Percentiles rank a stretch among this genome's conserved stretches.
These are phyloP conservation scores for Lepidochrysops patricia DNA, from an alignment of 2,888 invertebrate genomes.

Conservation along the genomic window DNA sequence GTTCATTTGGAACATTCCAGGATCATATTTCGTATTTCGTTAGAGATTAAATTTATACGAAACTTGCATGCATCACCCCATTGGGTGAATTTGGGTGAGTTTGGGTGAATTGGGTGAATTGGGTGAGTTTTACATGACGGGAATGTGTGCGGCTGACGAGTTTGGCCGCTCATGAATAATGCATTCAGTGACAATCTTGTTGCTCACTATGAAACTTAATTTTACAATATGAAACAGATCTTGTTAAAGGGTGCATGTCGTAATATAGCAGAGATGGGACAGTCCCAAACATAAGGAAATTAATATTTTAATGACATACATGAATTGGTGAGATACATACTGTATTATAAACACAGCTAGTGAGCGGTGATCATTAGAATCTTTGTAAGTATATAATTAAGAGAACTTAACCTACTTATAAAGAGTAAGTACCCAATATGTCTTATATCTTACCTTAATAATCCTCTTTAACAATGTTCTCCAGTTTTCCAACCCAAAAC, in stretches of 20 bases:
- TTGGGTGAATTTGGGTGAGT: background rate
- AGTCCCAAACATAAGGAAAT: background rate
- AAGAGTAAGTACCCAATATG: background rate
- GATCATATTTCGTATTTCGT: background rate
- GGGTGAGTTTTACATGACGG: conserved; percentile 4
- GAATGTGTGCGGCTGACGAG: conserved; percentile 10
- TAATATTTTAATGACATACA: background rate
- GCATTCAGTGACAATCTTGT: conserved; percentile 12
- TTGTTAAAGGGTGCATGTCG: background rate
- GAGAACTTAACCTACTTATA: too few relatives aligned
- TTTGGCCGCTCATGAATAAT: conserved; percentile 11
- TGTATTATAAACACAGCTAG: too few relatives aligned
- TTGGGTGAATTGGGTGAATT: conserved; percentile 1
- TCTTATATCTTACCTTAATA: background rate
- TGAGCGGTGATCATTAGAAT: too few relatives aligned
- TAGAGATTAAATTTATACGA: conserved; percentile 4
- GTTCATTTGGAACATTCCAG: background rate
- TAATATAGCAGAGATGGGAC: background rate
- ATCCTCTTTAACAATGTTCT: conserved; percentile 10
- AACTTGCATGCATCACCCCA: background rate
- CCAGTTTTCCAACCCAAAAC: conserved; percentile 11
- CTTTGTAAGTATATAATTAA: too few relatives aligned
- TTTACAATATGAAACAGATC: conserved; percentile 12
- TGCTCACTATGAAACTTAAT: conserved; percentile 8
- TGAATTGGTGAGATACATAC: too few relatives aligned